Evolutionary conservation across 1,140 invertebrate genomes (phyloP).

Genomic region (Temnothorax longispinosus): DNA sequence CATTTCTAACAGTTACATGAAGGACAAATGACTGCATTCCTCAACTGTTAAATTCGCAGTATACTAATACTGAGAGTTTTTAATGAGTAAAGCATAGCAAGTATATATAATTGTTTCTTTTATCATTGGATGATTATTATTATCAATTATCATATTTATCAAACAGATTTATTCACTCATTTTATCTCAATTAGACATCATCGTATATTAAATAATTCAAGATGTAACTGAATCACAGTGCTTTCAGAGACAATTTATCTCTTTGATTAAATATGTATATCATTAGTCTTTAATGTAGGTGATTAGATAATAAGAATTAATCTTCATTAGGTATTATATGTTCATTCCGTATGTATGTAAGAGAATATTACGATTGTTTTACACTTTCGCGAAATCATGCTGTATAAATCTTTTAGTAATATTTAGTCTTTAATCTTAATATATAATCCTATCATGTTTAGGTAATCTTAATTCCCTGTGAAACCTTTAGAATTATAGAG

Average conservation of each 20-base stretch:
- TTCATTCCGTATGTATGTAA: not conserved
- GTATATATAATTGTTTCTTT: not conserved
- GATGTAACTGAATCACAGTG: not conserved
- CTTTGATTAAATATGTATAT: not conserved
- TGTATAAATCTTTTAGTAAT: not conserved
- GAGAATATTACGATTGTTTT: not conserved
- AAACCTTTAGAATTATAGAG: not conserved
- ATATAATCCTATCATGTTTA: not conserved
- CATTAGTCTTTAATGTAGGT: slow-evolving; percentile 13
- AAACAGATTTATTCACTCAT: not conserved
- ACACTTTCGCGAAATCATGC: not conserved
- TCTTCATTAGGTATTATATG: not conserved
- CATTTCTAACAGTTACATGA: not conserved
- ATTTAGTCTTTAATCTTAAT: not conserved
- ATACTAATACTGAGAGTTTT: not conserved
- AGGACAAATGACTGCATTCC: not conserved
- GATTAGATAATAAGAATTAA: slow-evolving; percentile 12
- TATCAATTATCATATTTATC: not conserved
- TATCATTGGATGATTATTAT: not conserved
- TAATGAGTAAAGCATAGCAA: not conserved
- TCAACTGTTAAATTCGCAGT: not conserved
- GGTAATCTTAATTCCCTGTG: not conserved
- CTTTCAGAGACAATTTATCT: not conserved
- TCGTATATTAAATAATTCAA: not conserved
- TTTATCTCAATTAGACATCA: not conserved